Percentiles rank a stretch among this genome's conserved stretches.
Conservation (phyloP, 2,888 invertebrate genomes). For the Gymnocheta viridis region DNA sequence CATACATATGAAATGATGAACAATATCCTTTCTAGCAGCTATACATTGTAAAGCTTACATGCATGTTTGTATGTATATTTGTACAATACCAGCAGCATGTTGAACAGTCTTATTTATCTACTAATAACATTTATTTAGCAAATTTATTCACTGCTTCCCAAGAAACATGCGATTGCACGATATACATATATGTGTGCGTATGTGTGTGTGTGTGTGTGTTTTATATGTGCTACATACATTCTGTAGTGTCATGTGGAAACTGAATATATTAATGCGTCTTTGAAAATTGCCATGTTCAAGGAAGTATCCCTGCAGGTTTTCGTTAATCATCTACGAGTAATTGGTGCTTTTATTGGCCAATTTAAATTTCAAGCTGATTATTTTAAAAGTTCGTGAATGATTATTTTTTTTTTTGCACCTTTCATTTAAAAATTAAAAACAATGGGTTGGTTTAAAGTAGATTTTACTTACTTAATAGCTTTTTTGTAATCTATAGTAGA, state of each 20-base stretch:
- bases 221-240: neutral
- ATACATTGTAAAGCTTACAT: neutral
- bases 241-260: neutral
- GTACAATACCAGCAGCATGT: neutral
- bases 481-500: too few relatives aligned
- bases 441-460: too few relatives aligned
- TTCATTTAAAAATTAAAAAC: too few relatives aligned
- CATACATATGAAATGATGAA: too few relatives aligned
- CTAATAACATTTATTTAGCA: too few relatives aligned
- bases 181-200: neutral
- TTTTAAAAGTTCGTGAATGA: too few relatives aligned
- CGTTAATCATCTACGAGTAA: too few relatives aligned
- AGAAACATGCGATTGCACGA: neutral
- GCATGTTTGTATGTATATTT: neutral
- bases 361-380: too few relatives aligned
- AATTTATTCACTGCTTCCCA: constrained; percentile 10
- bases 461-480: too few relatives aligned
- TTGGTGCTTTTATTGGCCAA: too few relatives aligned
- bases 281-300: neutral
- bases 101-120: neutral
- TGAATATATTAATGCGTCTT: neutral
- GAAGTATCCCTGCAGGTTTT: neutral
- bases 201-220: neutral
- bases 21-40: neutral
- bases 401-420: too few relatives aligned